Evolutionary conservation across 64 coral and sea anemone genomes (phyloP), one percentile per base, ranked within the genome.

Genomic region (Exaiptasia diaphana): DNA sequence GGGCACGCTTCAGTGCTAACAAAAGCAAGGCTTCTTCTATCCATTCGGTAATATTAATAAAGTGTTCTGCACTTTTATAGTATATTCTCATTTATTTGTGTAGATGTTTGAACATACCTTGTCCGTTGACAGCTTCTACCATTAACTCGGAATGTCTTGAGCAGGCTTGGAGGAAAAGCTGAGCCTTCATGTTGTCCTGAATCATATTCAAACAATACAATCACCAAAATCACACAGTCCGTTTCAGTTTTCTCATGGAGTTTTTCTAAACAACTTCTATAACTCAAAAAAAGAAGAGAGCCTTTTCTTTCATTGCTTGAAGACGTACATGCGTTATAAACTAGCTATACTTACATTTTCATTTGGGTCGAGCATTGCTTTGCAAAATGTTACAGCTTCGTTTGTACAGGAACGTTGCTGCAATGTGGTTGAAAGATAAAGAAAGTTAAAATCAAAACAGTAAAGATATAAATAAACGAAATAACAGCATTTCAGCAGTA

Each of bases 361-460:
- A 6, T 65, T 36, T 2, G 55, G 34, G 17, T 85, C 61, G 35
- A 79, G 42, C 94, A 97, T 97, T 17, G 85, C 83, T 74, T 85
- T 88, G 3, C 89, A 92, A 88, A 88, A 97, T 1, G 63, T 76
- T 28, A 77, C 37, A 27, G 84, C 67, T 36, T 97, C 94, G 9
- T 52, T 59, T 13, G 94, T 92, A 52, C 85, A 91, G 4, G 83
- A 85, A 38, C 94, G 90, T 53, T 92, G 83, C 94, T 96, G 67
- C 29, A 50, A 23, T 68, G 17, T 23, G 38, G 6, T 8, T 13
- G 5, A 5, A 38, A 34, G 22, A 7, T 26, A 71, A 3, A 38
- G 31, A 11, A 26, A 36, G 15, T 23, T 36, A 36, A 38, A 41
- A 12, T 23, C 14, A 10, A 15, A 42, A 72, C 67, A 41, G 2